These are phyloP conservation scores for Colinus virginianus DNA, from an alignment of 2,113 vertebrate genomes.

Conservation along the genomic window DNA sequence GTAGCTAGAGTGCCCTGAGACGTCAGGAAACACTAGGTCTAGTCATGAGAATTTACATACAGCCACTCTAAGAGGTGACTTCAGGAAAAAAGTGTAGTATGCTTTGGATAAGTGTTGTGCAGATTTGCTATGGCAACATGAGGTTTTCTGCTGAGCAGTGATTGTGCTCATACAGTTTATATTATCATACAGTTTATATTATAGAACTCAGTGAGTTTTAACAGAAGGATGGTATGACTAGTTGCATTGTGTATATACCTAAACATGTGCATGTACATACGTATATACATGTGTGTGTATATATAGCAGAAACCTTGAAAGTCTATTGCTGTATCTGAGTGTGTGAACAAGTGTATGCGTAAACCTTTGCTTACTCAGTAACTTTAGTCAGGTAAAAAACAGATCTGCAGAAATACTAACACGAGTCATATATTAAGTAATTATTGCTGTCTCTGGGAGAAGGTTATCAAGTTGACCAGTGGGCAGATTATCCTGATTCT, in stretches of 20 bases:
- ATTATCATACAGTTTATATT: not conserved
- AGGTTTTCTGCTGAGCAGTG: not conserved
- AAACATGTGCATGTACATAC: not conserved
- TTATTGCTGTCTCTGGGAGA: not conserved
- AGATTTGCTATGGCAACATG: not conserved
- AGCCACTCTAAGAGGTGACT: not conserved
- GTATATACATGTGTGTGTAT: not conserved
- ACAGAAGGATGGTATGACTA: not conserved
- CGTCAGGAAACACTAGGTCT: not conserved
- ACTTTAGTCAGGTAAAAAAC: not conserved
- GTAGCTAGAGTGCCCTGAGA: not conserved
- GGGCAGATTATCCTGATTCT: not conserved
- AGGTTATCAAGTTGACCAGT: not conserved
- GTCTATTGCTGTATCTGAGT: not conserved
- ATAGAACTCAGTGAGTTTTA: not conserved
- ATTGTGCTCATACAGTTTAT: not conserved
- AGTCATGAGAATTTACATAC: not conserved
- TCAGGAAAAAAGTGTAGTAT: not conserved
- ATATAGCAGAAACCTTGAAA: not conserved
- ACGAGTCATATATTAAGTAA: not conserved
- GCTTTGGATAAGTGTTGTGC: no score
- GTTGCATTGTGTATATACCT: not conserved
- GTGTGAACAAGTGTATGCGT: not conserved
- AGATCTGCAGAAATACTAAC: not conserved
- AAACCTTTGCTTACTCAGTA: not conserved